phyloP scores from a whole-genome alignment of 2,113 vertebrate species.

The Smithornis capensis region DNA sequence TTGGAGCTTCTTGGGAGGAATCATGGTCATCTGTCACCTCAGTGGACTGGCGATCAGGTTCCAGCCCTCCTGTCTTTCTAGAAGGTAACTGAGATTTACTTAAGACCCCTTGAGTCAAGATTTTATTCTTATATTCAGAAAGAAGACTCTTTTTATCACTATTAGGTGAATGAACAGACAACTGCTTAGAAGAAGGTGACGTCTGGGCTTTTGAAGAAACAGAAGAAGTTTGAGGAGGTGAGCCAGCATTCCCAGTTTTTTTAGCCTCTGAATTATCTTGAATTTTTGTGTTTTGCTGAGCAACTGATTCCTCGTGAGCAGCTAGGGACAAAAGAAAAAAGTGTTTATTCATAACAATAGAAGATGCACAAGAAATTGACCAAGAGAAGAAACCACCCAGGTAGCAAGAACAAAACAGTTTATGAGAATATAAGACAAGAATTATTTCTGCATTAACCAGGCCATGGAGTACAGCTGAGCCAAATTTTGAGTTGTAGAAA shows the following conservation, averaged over 20 bases:
- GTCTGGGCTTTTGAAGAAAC: slow-evolving; percentile 33
- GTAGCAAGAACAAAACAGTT: neutral
- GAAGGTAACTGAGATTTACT: slow-evolving; percentile 52
- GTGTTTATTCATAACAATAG: neutral
- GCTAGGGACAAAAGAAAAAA: slow-evolving; percentile 69
- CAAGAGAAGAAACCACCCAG: neutral
- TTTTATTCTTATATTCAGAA: slow-evolving; percentile 70
- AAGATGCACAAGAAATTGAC: neutral
- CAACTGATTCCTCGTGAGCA: slow-evolving; percentile 56
- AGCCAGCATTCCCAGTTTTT: slow-evolving; percentile 22
- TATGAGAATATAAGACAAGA: neutral
- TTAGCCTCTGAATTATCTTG: slow-evolving; percentile 56
- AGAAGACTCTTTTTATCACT: slow-evolving; percentile 52
- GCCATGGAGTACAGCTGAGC: neutral
- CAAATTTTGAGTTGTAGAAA: neutral
- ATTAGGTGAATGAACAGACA: neutral
- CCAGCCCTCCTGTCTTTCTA: slow-evolving; percentile 1
- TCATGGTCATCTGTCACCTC: slow-evolving; percentile 23
- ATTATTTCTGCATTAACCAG: neutral
- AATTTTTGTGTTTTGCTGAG: slow-evolving; percentile 53
- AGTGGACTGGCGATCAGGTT: slow-evolving; percentile 59
- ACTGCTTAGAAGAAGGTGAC: slow-evolving; percentile 27
- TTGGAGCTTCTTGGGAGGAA: slow-evolving; percentile 41
- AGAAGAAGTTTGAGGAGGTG: slow-evolving; percentile 47
- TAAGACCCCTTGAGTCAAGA: slow-evolving; percentile 17